These are phyloP conservation scores for Trichonephila inaurata DNA, from an alignment of 1,140 invertebrate genomes.

Conservation along the genomic window DNA sequence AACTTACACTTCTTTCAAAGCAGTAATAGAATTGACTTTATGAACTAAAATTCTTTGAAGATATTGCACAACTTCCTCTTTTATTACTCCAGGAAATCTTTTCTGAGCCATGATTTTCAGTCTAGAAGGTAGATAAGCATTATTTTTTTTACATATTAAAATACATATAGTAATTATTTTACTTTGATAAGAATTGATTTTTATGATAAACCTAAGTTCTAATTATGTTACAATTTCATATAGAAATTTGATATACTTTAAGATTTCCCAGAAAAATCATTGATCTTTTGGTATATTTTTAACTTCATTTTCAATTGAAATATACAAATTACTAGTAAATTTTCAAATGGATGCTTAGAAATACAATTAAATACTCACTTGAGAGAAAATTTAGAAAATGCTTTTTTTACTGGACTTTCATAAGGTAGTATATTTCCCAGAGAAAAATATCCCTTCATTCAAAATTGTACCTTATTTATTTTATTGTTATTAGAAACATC, in stretches of 20 bases:
- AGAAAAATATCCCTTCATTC: too few species aligned
- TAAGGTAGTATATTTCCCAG: too few species aligned
- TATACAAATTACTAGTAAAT: neutral
- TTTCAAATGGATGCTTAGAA: neutral
- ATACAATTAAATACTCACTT: neutral
- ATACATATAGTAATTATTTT: neutral
- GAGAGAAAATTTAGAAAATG: too few species aligned
- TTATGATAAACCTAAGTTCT: neutral
- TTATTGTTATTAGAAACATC: too few species aligned
- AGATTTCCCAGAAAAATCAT: too few species aligned
- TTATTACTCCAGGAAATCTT: neutral
- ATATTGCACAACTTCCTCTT: neutral
- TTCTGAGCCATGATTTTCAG: slow-evolving; percentile 18
- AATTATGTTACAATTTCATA: neutral
- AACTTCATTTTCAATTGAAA: too few species aligned
- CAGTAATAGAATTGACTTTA: slow-evolving; percentile 26
- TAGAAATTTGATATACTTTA: too few species aligned
- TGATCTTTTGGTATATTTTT: too few species aligned
- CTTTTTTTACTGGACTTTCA: too few species aligned
- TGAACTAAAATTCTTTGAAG: slow-evolving; percentile 51
- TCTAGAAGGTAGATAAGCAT: neutral
- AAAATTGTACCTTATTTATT: too few species aligned
- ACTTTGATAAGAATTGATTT: neutral
- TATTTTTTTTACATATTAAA: neutral
- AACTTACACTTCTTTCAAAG: slow-evolving; percentile 54